These are phyloP conservation scores for Zaprionus taronus DNA, from an alignment of 1,140 invertebrate species.

Conservation along the genomic window DNA sequence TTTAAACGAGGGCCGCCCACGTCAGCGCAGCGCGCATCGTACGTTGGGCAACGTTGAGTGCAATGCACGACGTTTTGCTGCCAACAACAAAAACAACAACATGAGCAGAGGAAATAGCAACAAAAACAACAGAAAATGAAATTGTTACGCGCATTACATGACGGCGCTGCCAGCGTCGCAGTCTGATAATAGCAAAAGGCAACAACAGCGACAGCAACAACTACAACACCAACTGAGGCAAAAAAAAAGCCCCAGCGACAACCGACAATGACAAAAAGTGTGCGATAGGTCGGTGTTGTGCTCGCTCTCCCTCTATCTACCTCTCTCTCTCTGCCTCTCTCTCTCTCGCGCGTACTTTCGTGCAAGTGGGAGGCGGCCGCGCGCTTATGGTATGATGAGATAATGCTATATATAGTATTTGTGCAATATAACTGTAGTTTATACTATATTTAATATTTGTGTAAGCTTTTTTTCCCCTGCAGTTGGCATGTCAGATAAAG, in stretches of 20 bases:
- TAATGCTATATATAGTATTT: slow-evolving; percentile 10
- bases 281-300: slow-evolving; percentile 74
- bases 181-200: slow-evolving; percentile 63
- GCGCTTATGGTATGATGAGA: slow-evolving; percentile 9
- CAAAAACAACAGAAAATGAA: slow-evolving; percentile 55
- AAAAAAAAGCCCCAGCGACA: slow-evolving; percentile 32
- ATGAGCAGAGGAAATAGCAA: slow-evolving; percentile 42
- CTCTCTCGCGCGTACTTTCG: neutral
- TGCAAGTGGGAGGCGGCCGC: neutral
- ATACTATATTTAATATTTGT: neutral
- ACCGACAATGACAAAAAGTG: slow-evolving; percentile 75
- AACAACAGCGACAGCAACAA: slow-evolving; percentile 37
- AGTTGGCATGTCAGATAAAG: neutral
- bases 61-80: slow-evolving; percentile 64
- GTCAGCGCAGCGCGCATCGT: slow-evolving; percentile 37
- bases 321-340: neutral
- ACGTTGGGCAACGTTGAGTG: slow-evolving; percentile 56
- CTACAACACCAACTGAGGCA: slow-evolving; percentile 5
- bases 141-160: slow-evolving; percentile 62
- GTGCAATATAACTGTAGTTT: slow-evolving; percentile 16
- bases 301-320: neutral
- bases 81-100: slow-evolving; percentile 18
- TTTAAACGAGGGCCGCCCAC: slow-evolving; percentile 43
- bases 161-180: slow-evolving; percentile 41
- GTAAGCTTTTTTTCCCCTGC: neutral